Evolutionary conservation across 2,797 vertebrate species (phyloP).

Genomic region (Allobates femoralis): DNA sequence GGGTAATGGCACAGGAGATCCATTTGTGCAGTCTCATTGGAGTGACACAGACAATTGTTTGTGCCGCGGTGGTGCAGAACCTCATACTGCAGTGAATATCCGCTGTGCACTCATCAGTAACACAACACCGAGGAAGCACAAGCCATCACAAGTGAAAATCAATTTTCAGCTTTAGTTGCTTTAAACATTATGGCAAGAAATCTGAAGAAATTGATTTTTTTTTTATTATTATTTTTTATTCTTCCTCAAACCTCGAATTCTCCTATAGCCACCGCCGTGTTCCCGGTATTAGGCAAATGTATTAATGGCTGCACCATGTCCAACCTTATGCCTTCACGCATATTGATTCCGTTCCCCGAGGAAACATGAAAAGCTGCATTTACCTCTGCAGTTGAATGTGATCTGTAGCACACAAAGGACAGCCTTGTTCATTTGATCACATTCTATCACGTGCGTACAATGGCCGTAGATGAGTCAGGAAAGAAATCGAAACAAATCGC

Average conservation of each 20-base stretch:
- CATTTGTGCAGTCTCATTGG: constrained; percentile 13
- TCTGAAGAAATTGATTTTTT: constrained; percentile 56
- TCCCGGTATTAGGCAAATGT: constrained; percentile 57
- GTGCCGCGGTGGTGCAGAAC: constrained; percentile 49
- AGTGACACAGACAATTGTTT: constrained; percentile 26
- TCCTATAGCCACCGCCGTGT: constrained; percentile 23
- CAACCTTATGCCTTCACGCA: constrained; percentile 62
- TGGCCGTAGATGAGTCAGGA: background rate
- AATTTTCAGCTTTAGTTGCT: constrained; percentile 63
- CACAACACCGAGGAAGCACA: constrained; percentile 36
- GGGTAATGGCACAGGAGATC: background rate
- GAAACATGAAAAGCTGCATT: constrained; percentile 58
- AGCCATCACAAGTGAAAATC: constrained; percentile 57
- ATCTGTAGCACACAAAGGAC: constrained; percentile 56
- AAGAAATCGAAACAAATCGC: background rate
- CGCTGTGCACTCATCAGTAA: constrained; percentile 59
- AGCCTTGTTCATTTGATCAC: constrained; percentile 40
- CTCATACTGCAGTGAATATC: constrained; percentile 51
- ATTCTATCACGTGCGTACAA: background rate
- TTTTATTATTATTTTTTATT: background rate
- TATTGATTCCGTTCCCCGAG: constrained; percentile 61
- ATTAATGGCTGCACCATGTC: constrained; percentile 61
- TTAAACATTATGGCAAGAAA: constrained; percentile 59
- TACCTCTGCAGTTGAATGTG: constrained; percentile 64
- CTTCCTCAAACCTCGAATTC: background rate